phyloP scores from a whole-genome alignment of 1,140 invertebrate genomes.

The Saccostrea echinata region DNA sequence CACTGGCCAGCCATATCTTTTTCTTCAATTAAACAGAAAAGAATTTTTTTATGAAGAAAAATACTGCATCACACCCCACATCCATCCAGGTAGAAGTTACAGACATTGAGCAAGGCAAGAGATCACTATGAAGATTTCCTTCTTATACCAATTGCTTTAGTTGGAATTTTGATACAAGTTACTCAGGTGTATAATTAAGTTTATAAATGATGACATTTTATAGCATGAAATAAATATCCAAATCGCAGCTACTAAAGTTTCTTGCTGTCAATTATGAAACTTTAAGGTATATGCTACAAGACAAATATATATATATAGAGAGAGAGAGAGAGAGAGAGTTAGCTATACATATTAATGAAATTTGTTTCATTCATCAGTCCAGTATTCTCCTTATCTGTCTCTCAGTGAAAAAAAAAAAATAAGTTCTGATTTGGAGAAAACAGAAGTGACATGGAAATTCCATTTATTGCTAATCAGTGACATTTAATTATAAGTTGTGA shows the following conservation, averaged over 20 bases:
- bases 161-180: not conserved
- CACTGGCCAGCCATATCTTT: not conserved
- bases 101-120: not conserved
- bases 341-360: too few relatives aligned
- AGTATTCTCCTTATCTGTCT: not conserved
- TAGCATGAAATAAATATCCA: not conserved
- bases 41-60: not conserved
- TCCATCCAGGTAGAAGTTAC: not conserved
- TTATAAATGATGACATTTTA: not conserved
- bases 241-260: not conserved
- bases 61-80: not conserved
- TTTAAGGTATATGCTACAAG: not conserved
- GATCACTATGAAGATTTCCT: not conserved
- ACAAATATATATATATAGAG: not conserved
- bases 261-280: not conserved
- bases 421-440: not conserved
- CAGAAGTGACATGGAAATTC: slow-evolving; percentile 27
- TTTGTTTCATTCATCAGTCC: not conserved
- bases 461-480: slow-evolving; percentile 24
- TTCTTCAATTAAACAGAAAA: not conserved
- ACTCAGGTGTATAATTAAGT: not conserved
- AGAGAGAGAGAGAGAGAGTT: too few relatives aligned
- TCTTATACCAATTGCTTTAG: not conserved
- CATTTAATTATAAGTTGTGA: slow-evolving; percentile 34
- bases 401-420: not conserved